Evolutionary conservation across 2,888 invertebrate species (phyloP).

Genomic region (Caenorhabditis afra): DNA sequence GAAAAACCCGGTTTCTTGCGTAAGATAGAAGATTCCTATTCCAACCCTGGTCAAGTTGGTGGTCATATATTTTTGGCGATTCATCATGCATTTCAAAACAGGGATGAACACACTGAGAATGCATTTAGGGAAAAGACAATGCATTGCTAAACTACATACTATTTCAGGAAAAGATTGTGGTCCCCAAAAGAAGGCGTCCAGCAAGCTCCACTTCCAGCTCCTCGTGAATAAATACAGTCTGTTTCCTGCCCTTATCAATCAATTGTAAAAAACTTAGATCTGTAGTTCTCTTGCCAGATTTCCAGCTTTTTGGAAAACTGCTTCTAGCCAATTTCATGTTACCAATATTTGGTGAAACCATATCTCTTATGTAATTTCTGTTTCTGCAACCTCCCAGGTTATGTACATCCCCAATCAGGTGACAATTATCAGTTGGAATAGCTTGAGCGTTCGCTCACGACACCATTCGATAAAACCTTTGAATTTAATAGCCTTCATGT

Average conservation of each 20-base stretch:
- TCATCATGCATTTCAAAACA: conserved; percentile 21
- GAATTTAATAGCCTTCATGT: conserved; percentile 23
- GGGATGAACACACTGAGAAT: conserved; percentile 21
- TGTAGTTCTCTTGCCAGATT: conserved; percentile 36
- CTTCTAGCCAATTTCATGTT: conserved; percentile 45
- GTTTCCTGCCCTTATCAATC: background rate
- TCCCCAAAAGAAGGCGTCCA: conserved; percentile 55
- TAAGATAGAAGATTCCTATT: conserved; percentile 8
- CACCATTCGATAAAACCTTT: background rate
- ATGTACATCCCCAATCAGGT: conserved; percentile 32
- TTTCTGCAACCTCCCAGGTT: conserved; percentile 34
- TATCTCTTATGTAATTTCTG: conserved; percentile 43
- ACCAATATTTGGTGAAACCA: conserved; percentile 53
- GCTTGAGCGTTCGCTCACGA: too few species aligned
- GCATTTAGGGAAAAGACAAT: background rate
- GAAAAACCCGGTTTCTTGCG: conserved; percentile 50
- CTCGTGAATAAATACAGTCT: background rate
- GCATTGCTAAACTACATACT: background rate
- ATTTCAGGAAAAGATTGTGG: conserved; percentile 58
- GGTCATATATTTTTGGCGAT: conserved; percentile 6
- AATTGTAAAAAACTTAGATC: conserved; percentile 24
- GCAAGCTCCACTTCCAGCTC: conserved; percentile 58
- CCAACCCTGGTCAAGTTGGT: conserved; percentile 6
- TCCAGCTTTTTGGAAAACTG: conserved; percentile 2
- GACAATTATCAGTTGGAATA: background rate